phyloP scores from a whole-genome alignment of 2,797 vertebrate genomes.

The Heliangelus exortis region DNA sequence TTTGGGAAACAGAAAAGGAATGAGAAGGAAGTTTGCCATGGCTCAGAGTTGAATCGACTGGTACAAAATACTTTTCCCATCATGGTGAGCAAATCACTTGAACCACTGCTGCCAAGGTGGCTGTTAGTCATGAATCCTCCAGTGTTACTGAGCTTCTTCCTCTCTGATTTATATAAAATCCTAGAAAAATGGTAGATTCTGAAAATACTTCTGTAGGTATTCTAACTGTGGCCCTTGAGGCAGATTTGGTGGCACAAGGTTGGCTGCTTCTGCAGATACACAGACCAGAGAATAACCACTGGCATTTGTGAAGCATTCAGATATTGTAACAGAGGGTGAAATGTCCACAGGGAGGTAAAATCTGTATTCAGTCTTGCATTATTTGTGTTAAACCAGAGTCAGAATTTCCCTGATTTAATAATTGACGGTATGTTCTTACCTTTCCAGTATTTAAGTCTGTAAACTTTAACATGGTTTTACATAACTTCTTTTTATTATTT shows the following conservation, averaged over 20 bases:
- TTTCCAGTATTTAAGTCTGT: not conserved
- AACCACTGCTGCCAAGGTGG: not conserved
- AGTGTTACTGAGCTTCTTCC: too few species aligned
- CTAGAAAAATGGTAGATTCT: not conserved
- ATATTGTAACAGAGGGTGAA: not conserved
- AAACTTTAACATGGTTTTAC: not conserved
- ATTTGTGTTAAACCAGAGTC: not conserved
- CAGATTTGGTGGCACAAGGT: not conserved
- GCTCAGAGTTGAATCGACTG: not conserved
- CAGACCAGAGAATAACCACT: not conserved
- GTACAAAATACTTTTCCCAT: not conserved
- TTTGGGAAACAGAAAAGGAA: not conserved
- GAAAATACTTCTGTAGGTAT: not conserved
- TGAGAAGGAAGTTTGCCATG: not conserved
- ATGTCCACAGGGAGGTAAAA: not conserved
- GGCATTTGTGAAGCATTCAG: not conserved
- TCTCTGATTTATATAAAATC: not conserved
- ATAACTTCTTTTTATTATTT: not conserved
- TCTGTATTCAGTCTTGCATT: not conserved
- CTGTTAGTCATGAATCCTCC: not conserved
- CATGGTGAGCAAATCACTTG: not conserved
- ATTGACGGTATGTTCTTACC: not conserved
- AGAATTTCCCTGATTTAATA: not conserved
- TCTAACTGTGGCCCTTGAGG: not conserved
- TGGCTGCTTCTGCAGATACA: not conserved